These are phyloP conservation scores for Brevipalpus yothersi DNA, from an alignment of 1,140 invertebrate species.

Conservation along the genomic window DNA sequence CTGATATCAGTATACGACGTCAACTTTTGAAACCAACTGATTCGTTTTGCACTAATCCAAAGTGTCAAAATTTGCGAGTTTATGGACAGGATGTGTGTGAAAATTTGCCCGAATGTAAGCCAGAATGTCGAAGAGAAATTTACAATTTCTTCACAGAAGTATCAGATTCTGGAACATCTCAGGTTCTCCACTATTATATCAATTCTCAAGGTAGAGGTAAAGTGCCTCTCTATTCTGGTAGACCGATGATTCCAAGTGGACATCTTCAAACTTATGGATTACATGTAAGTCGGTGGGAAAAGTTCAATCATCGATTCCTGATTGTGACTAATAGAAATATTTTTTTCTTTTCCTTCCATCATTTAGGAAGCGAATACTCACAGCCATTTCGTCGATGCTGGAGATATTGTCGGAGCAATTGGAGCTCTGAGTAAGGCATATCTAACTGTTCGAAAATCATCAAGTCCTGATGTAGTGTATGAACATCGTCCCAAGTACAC, in stretches of 20 bases:
- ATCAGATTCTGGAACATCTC: background rate
- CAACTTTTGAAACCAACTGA: background rate
- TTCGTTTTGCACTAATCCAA: background rate
- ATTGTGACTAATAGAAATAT: background rate
- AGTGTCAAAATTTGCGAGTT: background rate
- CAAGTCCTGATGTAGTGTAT: background rate
- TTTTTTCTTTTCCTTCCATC: background rate
- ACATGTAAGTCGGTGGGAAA: background rate
- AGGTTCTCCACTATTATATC: background rate
- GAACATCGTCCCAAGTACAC: background rate
- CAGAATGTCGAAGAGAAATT: background rate
- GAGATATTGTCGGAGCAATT: background rate
- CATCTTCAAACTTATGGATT: background rate
- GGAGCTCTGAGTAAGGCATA: background rate
- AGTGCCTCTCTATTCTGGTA: background rate
- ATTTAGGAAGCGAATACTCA: background rate
- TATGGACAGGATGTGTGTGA: background rate
- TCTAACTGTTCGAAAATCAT: constrained; percentile 1
- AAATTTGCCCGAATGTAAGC: background rate
- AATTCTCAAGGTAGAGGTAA: background rate
- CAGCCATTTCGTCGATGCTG: background rate
- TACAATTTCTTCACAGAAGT: background rate
- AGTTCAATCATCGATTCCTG: background rate
- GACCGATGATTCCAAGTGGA: background rate
- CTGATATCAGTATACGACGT: background rate